Evolutionary conservation across 2,113 vertebrate genomes (phyloP).

Genomic region (Dicentrarchus labrax): DNA sequence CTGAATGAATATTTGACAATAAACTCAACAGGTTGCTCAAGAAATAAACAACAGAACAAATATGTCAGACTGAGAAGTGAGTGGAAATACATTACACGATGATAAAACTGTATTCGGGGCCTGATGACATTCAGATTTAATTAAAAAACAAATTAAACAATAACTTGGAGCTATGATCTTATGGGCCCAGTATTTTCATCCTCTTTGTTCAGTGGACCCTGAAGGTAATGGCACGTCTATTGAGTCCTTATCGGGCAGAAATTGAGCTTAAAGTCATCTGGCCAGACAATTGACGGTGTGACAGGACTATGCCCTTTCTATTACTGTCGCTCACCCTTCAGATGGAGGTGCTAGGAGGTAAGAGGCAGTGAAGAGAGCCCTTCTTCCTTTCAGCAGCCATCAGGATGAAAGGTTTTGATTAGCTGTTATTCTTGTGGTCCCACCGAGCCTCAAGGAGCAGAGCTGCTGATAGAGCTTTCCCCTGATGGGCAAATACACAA

Average conservation of each 20-base stretch:
- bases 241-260: slow-evolving; percentile 22
- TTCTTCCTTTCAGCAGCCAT: slow-evolving; percentile 54
- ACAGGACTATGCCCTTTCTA: background rate
- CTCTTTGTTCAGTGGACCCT: background rate
- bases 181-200: background rate
- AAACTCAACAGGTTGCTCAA: slow-evolving; percentile 16
- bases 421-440: slow-evolving; percentile 58
- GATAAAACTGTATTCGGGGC: slow-evolving; percentile 1
- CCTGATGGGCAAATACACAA: slow-evolving; percentile 32
- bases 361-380: slow-evolving; percentile 34
- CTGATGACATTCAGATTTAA: slow-evolving; percentile 25
- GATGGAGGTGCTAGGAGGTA: slow-evolving; percentile 21
- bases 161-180: background rate
- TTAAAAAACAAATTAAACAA: slow-evolving; percentile 4
- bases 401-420: slow-evolving; percentile 73
- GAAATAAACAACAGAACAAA: background rate
- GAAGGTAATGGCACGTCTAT: slow-evolving; percentile 23
- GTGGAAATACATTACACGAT: background rate
- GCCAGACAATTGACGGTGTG: slow-evolving; percentile 13
- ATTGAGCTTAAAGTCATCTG: slow-evolving; percentile 10
- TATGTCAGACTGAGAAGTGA: background rate
- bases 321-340: slow-evolving; percentile 21
- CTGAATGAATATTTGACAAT: slow-evolving; percentile 50
- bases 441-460: slow-evolving; percentile 43
- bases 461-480: slow-evolving; percentile 49